Evolutionary conservation across 1,140 invertebrate genomes (phyloP).

Genomic region (Dryas iulia): DNA sequence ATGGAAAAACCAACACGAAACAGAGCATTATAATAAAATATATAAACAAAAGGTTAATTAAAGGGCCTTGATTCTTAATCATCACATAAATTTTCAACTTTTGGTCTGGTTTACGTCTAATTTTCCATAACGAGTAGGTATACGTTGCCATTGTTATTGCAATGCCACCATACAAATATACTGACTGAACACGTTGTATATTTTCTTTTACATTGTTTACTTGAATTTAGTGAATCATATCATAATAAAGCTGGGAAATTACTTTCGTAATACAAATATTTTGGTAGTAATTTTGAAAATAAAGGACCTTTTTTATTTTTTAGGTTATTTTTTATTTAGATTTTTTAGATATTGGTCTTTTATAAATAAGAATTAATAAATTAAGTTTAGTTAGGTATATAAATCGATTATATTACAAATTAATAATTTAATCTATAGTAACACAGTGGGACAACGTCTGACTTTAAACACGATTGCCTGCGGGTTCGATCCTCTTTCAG

Average conservation of each 20-base stretch:
- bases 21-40: not conserved
- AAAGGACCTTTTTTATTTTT: too few relatives aligned
- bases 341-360: too few relatives aligned
- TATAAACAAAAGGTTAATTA: not conserved
- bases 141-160: not conserved
- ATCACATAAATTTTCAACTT: not conserved
- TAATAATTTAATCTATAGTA: too few relatives aligned
- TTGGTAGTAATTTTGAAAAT: not conserved
- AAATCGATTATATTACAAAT: too few relatives aligned
- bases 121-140: not conserved
- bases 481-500: too few relatives aligned
- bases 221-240: not conserved
- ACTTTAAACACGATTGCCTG: too few relatives aligned
- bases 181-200: not conserved
- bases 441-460: too few relatives aligned
- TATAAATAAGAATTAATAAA: too few relatives aligned
- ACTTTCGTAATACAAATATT: not conserved
- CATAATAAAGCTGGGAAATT: not conserved
- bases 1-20: too few relatives aligned
- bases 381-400: too few relatives aligned
- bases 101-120: conserved; percentile 5
- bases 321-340: too few relatives aligned
- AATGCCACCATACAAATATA: not conserved
- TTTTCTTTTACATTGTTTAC: not conserved
- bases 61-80: conserved; percentile 4